phyloP scores from a whole-genome alignment of 2,888 invertebrate species.

The Geotrupes spiniger region DNA sequence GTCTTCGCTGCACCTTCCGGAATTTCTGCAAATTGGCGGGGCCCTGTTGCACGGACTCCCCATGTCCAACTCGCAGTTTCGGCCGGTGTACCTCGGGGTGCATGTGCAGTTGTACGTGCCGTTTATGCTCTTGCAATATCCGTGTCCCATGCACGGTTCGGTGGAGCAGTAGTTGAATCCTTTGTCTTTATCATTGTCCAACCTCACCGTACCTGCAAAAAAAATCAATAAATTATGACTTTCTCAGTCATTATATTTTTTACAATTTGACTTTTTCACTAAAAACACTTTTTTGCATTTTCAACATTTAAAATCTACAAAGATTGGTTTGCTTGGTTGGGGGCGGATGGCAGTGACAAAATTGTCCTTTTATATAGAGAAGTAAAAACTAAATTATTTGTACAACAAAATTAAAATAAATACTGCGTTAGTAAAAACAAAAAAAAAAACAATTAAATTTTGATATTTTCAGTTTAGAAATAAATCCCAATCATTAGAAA shows the following conservation, averaged over 20 bases:
- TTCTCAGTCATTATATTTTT: too few species aligned
- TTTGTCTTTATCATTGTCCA: neutral
- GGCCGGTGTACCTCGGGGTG: conserved; percentile 78
- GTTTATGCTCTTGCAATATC: conserved; percentile 71
- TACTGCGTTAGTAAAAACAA: too few species aligned
- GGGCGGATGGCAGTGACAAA: too few species aligned
- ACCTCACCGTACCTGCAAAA: conserved; percentile 51
- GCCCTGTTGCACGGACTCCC: conserved; percentile 66
- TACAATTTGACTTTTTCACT: too few species aligned
- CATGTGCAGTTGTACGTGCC: conserved; percentile 84
- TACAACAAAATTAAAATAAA: too few species aligned
- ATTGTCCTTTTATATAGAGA: too few species aligned
- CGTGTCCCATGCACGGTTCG: conserved; percentile 81
- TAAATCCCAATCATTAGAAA: neutral
- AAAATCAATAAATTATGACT: too few species aligned
- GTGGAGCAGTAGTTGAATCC: conserved; percentile 68
- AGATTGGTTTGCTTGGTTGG: too few species aligned
- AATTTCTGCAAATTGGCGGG: conserved; percentile 69
- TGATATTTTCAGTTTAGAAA: neutral
- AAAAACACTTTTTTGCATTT: too few species aligned
- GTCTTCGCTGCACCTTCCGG: conserved; percentile 69
- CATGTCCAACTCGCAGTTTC: conserved; percentile 81
- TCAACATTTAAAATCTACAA: too few species aligned
- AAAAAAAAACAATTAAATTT: conserved; percentile 11
- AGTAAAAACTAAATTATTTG: too few species aligned